phyloP scores from a whole-genome alignment of 2,113 vertebrate species.

The Phyllostomus hastatus region DNA sequence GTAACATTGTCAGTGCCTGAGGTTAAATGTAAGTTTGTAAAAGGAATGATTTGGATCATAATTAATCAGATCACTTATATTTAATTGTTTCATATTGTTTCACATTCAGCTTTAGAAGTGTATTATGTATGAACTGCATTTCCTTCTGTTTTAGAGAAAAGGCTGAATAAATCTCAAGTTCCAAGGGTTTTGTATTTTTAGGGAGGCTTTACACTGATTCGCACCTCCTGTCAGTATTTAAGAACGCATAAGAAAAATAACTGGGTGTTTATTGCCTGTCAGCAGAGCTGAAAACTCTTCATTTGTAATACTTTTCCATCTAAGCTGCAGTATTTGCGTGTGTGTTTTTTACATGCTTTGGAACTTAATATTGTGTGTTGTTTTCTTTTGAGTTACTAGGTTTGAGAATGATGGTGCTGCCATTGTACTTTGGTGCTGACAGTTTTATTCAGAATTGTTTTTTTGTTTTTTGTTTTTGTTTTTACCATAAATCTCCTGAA shows the following conservation, averaged over 20 bases:
- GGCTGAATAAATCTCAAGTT: constrained; percentile 32
- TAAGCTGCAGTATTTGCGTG: neutral
- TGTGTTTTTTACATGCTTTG: neutral
- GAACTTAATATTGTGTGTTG: neutral
- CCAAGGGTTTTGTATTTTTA: constrained; percentile 11
- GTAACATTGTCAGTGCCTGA: neutral
- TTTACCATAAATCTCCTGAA: neutral
- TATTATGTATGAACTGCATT: constrained; percentile 27
- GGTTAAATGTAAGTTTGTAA: constrained; percentile 28
- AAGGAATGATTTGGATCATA: neutral
- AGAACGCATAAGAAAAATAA: constrained; percentile 29
- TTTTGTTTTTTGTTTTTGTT: neutral
- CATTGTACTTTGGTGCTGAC: neutral
- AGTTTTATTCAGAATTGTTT: constrained; percentile 33
- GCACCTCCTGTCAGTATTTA: constrained; percentile 10
- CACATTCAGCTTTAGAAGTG: constrained; percentile 25
- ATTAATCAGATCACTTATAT: neutral
- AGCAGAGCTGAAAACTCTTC: constrained; percentile 27
- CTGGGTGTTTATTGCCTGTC: constrained; percentile 17
- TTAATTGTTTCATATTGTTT: constrained; percentile 16
- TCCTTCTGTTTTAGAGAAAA: neutral
- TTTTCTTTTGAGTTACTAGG: constrained; percentile 38
- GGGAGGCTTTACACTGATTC: constrained; percentile 1
- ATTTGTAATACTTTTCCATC: constrained; percentile 14
- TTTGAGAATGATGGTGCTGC: neutral